Percentiles rank a stretch among this genome's conserved stretches.
Conservation (phyloP, 2,797 vertebrate species). For the Aselliscus stoliczkanus region DNA sequence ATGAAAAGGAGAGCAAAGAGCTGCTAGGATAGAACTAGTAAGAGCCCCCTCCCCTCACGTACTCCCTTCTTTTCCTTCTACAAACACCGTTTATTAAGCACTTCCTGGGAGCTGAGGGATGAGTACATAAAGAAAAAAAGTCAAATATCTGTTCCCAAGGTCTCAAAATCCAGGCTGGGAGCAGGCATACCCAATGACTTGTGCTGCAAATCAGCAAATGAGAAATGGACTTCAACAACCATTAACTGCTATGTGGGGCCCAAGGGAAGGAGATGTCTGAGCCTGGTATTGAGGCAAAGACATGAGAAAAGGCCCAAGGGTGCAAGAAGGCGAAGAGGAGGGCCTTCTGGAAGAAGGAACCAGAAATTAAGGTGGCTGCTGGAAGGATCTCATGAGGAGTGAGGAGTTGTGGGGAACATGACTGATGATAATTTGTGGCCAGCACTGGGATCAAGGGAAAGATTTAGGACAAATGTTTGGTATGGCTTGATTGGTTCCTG, state of each 20-base stretch:
- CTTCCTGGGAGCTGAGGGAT: neutral
- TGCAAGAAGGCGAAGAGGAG: neutral
- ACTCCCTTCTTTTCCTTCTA: neutral
- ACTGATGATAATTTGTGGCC: neutral
- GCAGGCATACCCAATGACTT: neutral
- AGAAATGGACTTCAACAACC: neutral
- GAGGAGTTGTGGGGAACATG: neutral
- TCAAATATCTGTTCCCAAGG: neutral
- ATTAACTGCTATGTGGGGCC: rapidly evolving
- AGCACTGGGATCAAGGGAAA: neutral
- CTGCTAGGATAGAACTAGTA: neutral
- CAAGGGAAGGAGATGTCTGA: neutral
- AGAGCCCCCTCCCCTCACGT: too few relatives aligned
- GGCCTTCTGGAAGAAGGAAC: neutral
- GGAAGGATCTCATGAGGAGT: neutral
- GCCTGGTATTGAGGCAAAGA: neutral
- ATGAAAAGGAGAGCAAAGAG: neutral
- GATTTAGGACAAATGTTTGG: neutral
- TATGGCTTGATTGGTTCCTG: neutral
- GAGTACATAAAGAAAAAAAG: neutral
- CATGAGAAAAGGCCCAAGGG: neutral
- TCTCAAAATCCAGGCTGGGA: neutral
- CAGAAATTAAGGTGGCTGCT: neutral
- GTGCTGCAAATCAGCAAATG: neutral
- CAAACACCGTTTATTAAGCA: neutral